Percentiles rank a stretch among this genome's conserved stretches.
Conservation (phyloP, 2,888 invertebrate species). For the Nomada fucata region DNA sequence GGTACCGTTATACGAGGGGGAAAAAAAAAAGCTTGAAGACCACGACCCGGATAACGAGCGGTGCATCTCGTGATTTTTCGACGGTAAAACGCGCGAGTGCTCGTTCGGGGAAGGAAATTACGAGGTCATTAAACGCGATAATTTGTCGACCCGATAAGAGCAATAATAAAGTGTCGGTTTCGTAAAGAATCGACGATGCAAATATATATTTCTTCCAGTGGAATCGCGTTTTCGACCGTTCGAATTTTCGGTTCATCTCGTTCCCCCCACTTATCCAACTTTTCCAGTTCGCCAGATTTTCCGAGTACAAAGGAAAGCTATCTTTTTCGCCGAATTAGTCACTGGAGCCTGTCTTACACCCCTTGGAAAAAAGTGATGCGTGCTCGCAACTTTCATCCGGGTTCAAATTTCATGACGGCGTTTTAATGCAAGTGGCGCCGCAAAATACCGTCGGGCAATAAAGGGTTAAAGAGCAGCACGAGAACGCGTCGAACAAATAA, state of each 20-base stretch:
- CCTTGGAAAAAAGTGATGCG: no score
- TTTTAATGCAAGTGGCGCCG: no score
- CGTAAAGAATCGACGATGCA: slow-evolving; percentile 4
- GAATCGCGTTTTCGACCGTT: background rate
- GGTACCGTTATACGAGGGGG: slow-evolving; percentile 35
- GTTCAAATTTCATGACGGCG: no score
- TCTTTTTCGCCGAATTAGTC: no score
- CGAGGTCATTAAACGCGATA: slow-evolving; percentile 21
- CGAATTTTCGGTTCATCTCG: no score
- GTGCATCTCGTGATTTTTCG: slow-evolving; percentile 40
- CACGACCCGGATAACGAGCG: slow-evolving; percentile 29
- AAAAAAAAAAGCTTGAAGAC: slow-evolving; percentile 9
- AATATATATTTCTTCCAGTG: background rate
- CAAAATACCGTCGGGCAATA: no score
- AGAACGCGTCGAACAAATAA: background rate
- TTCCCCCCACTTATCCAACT: no score
- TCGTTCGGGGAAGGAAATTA: slow-evolving; percentile 36
- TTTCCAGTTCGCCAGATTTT: background rate
- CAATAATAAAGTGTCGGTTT: background rate
- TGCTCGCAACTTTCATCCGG: no score
- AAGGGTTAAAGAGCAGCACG: background rate
- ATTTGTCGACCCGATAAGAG: background rate
- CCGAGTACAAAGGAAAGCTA: background rate
- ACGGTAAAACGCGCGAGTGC: slow-evolving; percentile 8
- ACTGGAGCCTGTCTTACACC: no score